phyloP scores from a whole-genome alignment of 2,797 vertebrate genomes.

The Sarcoramphus papa region DNA sequence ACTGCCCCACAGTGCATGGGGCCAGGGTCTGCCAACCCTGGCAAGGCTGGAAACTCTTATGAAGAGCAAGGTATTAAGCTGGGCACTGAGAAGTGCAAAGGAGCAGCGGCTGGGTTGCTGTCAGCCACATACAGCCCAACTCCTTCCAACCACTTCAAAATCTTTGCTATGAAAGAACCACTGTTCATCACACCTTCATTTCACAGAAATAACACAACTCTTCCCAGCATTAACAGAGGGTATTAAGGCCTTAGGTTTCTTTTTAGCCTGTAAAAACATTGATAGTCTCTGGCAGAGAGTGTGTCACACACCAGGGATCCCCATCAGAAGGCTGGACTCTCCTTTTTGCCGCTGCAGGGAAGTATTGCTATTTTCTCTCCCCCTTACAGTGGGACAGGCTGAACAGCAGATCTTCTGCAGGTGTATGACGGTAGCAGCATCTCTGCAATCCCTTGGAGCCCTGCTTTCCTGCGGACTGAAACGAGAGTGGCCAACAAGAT shows the following conservation, averaged over 20 bases:
- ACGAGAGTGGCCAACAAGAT: neutral
- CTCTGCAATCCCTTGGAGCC: neutral
- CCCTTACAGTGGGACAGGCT: neutral
- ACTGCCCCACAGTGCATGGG: neutral
- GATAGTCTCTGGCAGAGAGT: neutral
- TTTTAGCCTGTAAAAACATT: neutral
- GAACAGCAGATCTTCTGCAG: neutral
- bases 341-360: neutral
- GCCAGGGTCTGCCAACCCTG: neutral
- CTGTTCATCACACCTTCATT: neutral
- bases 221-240: neutral
- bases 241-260: neutral
- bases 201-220: neutral
- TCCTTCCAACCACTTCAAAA: neutral
- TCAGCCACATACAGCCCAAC: neutral
- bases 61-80: neutral
- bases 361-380: neutral
- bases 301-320: neutral
- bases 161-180: neutral
- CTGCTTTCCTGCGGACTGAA: neutral
- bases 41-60: slow-evolving; percentile 1
- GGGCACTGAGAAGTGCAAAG: neutral
- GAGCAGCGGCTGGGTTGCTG: neutral
- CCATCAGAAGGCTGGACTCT: neutral
- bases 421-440: neutral